Evolutionary conservation across 2,113 vertebrate species (phyloP).

Genomic region (Lonchura striata): DNA sequence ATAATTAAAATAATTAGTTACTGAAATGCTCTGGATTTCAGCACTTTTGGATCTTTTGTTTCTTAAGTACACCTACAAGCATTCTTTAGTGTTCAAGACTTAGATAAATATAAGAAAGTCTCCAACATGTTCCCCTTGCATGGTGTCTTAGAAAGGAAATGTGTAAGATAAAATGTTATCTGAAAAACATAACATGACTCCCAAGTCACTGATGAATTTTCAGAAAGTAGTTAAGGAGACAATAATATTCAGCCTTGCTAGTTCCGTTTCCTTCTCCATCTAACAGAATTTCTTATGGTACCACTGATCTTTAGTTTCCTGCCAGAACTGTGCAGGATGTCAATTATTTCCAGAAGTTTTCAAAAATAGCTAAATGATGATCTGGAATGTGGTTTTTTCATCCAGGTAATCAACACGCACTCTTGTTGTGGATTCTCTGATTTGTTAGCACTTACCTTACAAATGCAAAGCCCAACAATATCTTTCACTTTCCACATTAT

Average conservation of each 20-base stretch:
- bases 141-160: neutral
- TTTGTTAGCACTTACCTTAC: neutral
- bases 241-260: neutral
- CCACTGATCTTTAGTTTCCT: neutral
- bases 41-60: neutral
- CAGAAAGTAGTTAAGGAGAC: neutral
- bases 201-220: neutral
- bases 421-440: neutral
- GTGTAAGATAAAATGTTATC: neutral
- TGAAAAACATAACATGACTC: neutral
- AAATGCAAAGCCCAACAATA: neutral
- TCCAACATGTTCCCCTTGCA: neutral
- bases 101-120: neutral
- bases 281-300: neutral
- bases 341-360: neutral
- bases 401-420: neutral
- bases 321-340: neutral
- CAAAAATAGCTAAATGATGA: accelerated
- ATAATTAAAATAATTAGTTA: neutral
- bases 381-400: neutral
- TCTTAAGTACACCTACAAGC: neutral
- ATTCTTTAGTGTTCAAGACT: neutral
- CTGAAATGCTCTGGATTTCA: neutral
- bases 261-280: neutral
- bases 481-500: neutral